Conservation (phyloP, 2,113 vertebrate genomes). For the Galbula dea region DNA sequence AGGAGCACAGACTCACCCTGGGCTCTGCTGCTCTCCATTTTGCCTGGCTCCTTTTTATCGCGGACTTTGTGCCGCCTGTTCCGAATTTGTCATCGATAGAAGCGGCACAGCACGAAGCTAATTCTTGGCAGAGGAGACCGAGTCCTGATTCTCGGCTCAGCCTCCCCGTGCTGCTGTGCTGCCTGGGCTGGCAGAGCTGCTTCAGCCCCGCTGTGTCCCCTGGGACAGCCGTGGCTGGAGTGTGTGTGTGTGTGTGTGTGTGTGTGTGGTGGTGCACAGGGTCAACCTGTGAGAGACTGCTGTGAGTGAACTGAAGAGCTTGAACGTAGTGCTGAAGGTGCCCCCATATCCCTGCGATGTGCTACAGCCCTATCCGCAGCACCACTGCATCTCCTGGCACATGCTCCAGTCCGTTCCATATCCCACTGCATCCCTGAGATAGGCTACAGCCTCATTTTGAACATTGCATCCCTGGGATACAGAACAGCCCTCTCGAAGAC, state of each 20-base stretch:
- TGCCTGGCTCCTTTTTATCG: not conserved
- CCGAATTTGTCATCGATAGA: slow-evolving; percentile 5
- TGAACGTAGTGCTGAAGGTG: rapidly evolving
- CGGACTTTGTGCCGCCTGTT: not conserved
- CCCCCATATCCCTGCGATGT: not conserved
- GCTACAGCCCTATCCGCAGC: no score
- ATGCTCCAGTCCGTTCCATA: not conserved
- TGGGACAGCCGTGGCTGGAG: not conserved
- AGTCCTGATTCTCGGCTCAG: not conserved
- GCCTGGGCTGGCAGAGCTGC: not conserved
- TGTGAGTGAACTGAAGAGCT: not conserved
- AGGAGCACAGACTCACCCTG: not conserved
- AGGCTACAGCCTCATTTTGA: no score
- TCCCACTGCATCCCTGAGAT: not conserved
- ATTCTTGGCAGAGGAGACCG: not conserved
- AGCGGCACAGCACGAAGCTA: not conserved
- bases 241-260: no score
- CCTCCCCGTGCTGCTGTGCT: rapidly evolving
- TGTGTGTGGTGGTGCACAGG: no score
- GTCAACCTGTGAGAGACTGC: rapidly evolving
- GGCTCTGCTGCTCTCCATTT: not conserved
- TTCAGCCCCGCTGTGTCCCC: not conserved
- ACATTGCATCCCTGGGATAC: no score
- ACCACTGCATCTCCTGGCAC: not conserved
- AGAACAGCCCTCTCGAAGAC: no score